Conservation (phyloP, 2,113 vertebrate genomes). For the Corythaixoides concolor region DNA sequence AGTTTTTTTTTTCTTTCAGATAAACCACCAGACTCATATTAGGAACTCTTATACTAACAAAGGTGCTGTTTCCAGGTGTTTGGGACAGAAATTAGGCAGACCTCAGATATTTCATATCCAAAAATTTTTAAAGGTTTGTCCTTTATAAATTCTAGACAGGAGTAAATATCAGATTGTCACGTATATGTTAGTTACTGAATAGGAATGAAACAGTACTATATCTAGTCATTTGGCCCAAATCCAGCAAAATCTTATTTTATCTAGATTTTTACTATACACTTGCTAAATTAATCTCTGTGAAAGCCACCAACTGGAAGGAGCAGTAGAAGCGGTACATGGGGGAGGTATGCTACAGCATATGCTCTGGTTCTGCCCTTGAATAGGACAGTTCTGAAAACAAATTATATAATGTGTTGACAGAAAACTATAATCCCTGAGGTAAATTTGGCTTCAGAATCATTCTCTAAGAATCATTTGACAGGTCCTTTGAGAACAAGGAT, state of each 20-base stretch:
- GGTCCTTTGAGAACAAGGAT: slow-evolving; percentile 31
- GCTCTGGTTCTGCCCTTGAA: slow-evolving; percentile 67
- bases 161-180: neutral
- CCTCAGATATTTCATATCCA: neutral
- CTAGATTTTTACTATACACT: slow-evolving; percentile 55
- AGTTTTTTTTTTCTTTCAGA: neutral
- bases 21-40: neutral
- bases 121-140: neutral
- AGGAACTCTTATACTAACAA: neutral
- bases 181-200: neutral
- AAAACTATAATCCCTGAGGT: slow-evolving; percentile 54
- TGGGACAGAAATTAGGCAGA: neutral
- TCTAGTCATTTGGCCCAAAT: slow-evolving; percentile 28
- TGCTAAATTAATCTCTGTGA: slow-evolving; percentile 64
- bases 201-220: neutral
- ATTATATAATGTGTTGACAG: slow-evolving; percentile 70
- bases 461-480: slow-evolving; percentile 44
- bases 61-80: neutral
- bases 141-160: neutral
- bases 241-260: slow-evolving; percentile 57
- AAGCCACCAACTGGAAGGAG: slow-evolving; percentile 52
- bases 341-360: slow-evolving; percentile 58
- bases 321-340: slow-evolving; percentile 18
- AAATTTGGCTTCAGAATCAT: slow-evolving; percentile 61
- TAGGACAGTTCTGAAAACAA: slow-evolving; percentile 65